Base-by-base conservation (phyloP, 2,797 vertebrate species). In the Moxostoma hubbsi region DNA sequence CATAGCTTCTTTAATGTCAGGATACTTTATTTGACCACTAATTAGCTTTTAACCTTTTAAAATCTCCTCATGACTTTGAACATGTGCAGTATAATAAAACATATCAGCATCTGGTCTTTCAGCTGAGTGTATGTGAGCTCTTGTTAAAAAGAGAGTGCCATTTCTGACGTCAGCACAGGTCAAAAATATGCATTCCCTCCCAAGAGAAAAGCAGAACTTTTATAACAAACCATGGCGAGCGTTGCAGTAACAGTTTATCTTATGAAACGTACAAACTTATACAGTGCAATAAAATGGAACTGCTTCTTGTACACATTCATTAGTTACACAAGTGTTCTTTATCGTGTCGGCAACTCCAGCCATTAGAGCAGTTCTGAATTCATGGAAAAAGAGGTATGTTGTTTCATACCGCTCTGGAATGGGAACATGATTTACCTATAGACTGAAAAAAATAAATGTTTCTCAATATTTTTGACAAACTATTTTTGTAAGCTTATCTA, bases 101-200 rank as follows among this genome's bases (percentile, higher is more conserved):
- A 79, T 71, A 45, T 77, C 68, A 66, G 69, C 77, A 77, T 80
- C 77, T 65, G 73, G 73, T 72, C 57, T 69, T 54, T 83, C 49
- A 10, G 59, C n/a, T 51, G 65, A 54, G 53, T n/a, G 76, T 55
- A 54, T 70, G 76, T 50, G 55, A 70, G 58, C 70, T 66, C 24
- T 45, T 74, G 71, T 78, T 82, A 63, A 82, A 82, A 49, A 45
- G 61, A 64, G 24, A 24, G 24, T 24, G 24, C 24, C 77, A 77
- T 62, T 79, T 81, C 64, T 84, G 76, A 72, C 70, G 70, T 81
- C 74, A 81, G 71, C 36, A 46, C 71, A 55, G 61, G 15, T 64
- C 77, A 71, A 63, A 77, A 79, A 85, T 80, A 81, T 71, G 75
- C 79, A 58, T 58, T 78, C 59, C 66, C 71, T 78, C 65, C 70